These are phyloP conservation scores for Athene noctua DNA, from an alignment of 2,113 vertebrate species.

Conservation along the genomic window DNA sequence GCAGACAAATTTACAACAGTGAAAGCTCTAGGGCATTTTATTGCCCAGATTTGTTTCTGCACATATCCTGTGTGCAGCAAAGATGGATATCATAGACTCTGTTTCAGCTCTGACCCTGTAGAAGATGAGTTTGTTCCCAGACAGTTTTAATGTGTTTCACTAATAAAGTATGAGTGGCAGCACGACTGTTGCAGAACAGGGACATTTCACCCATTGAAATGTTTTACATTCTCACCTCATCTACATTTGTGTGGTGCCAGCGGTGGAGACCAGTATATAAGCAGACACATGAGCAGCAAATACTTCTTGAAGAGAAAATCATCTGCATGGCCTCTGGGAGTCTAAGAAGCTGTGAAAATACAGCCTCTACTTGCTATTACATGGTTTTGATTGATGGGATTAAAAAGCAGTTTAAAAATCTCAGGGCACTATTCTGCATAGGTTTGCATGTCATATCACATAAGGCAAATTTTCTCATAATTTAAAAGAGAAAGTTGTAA, in stretches of 20 bases:
- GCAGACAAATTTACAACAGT: background rate
- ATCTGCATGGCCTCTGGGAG: background rate
- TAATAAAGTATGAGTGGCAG: background rate
- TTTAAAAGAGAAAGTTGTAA: constrained; percentile 28
- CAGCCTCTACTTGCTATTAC: background rate
- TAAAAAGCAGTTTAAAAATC: constrained; percentile 23
- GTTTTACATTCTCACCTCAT: background rate
- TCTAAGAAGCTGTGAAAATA: background rate
- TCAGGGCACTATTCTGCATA: background rate
- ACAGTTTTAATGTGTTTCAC: background rate
- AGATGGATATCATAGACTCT: background rate
- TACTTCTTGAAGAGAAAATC: background rate
- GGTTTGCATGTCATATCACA: constrained; percentile 13
- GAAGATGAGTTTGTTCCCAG: background rate
- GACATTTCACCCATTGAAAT: background rate
- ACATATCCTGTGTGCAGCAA: background rate
- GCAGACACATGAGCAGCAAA: background rate
- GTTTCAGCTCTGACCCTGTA: background rate
- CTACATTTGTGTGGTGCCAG: background rate
- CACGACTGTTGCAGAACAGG: background rate
- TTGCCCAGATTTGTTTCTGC: background rate
- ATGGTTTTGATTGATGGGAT: background rate
- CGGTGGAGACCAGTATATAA: background rate
- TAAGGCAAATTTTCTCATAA: constrained; percentile 39
- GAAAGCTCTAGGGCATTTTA: background rate